A percentile compares a stretch with the other conserved stretches of the same genome.
These are phyloP conservation scores for Anticlea derivata DNA, from an alignment of 2,888 invertebrate genomes.

Conservation along the genomic window DNA sequence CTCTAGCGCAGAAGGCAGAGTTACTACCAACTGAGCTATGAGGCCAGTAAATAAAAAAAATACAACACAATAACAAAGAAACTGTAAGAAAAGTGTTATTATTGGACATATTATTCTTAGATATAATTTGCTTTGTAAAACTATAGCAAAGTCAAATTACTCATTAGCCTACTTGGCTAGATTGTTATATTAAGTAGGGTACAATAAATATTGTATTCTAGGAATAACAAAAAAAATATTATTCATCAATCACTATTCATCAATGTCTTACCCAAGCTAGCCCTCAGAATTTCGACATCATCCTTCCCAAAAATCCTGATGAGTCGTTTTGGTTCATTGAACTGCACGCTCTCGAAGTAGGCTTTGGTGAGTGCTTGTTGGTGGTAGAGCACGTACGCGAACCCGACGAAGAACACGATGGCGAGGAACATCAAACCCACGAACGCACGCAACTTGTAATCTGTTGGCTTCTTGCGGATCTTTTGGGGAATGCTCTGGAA, in stretches of 20 bases:
- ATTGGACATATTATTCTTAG: too few species aligned
- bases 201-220: too few species aligned
- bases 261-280: conserved; percentile 74
- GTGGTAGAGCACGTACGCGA: conserved; percentile 93
- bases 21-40: too few species aligned
- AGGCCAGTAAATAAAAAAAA: too few species aligned
- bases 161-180: too few species aligned
- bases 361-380: conserved; percentile 91
- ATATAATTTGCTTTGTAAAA: too few species aligned
- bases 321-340: conserved; percentile 90
- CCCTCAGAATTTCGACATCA: conserved; percentile 88
- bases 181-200: too few species aligned
- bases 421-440: conserved; percentile 91
- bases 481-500: conserved; percentile 89
- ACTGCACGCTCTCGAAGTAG: conserved; percentile 92
- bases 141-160: too few species aligned
- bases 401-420: conserved; percentile 91
- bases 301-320: conserved; percentile 89
- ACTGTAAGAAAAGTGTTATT: too few species aligned
- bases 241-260: background rate
- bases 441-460: conserved; percentile 92
- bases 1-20: too few species aligned
- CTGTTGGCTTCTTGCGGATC: conserved; percentile 88
- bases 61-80: too few species aligned
- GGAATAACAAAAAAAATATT: background rate